Conservation (phyloP, 2,797 vertebrate genomes). For the Acomys russatus region DNA sequence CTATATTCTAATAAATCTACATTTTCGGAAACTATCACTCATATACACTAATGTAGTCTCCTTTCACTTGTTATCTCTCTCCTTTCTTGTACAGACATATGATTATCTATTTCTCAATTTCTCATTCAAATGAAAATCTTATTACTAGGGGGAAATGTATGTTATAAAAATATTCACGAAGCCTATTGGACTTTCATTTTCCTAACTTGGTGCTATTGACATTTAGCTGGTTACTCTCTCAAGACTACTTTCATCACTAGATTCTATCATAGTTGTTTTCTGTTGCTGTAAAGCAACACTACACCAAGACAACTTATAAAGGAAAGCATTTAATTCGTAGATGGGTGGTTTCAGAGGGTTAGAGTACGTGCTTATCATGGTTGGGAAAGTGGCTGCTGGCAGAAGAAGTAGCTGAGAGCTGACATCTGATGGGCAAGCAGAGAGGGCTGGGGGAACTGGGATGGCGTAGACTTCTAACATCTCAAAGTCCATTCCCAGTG, state of each 20-base stretch:
- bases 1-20: conserved; percentile 63
- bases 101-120: conserved; percentile 44
- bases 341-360: neutral
- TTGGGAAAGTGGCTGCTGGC: neutral
- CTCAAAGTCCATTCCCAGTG: neutral
- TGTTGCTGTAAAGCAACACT: neutral
- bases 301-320: neutral
- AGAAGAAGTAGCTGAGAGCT: neutral
- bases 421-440: neutral
- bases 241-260: neutral
- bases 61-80: neutral
- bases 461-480: neutral
- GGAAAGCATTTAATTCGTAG: neutral
- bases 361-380: too few relatives aligned
- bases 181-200: conserved; percentile 39
- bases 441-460: neutral
- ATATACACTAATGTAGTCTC: neutral
- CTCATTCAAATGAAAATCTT: neutral
- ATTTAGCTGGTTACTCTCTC: conserved; percentile 16
- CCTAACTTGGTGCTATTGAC: neutral
- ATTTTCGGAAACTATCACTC: conserved; percentile 66
- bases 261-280: too few relatives aligned
- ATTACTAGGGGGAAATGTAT: conserved; percentile 10
- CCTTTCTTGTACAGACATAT: neutral
- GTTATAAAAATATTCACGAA: neutral